A percentile compares a stretch with the other conserved stretches of the same genome.
Evolutionary conservation across 2,888 invertebrate species (phyloP).

Genomic region (Phania funesta): DNA sequence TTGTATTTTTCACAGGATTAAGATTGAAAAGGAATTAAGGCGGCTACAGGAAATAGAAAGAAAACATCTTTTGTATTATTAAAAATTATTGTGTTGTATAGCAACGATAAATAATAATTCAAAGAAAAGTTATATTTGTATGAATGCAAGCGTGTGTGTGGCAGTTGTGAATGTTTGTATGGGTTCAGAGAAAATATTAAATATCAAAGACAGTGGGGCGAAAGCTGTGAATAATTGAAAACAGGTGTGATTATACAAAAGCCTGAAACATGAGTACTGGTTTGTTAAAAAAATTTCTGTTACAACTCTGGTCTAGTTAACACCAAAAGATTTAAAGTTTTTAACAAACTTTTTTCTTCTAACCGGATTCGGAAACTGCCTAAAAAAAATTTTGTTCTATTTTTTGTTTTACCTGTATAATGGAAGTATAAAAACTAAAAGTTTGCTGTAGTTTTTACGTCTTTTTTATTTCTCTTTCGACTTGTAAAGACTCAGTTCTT

Average conservation of each 20-base stretch:
- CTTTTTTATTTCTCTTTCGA: background rate
- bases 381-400: background rate
- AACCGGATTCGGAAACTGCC: no score
- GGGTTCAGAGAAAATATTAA: background rate
- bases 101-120: slow-evolving; percentile 35
- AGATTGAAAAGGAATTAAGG: background rate
- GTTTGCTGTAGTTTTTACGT: background rate
- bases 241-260: no score
- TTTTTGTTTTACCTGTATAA: background rate
- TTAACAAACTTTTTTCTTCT: no score
- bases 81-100: slow-evolving; percentile 40
- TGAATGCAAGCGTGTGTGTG: no score
- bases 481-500: background rate
- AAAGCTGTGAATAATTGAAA: background rate
- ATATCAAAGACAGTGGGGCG: slow-evolving; percentile 5
- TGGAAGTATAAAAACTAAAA: background rate
- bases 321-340: no score
- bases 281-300: no score
- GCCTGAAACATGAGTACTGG: no score
- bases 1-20: slow-evolving; percentile 29
- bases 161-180: no score
- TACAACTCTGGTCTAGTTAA: no score
- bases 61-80: slow-evolving; percentile 48
- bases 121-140: background rate
- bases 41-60: slow-evolving; percentile 4